A percentile compares a stretch with the other conserved stretches of the same genome.
These are phyloP conservation scores for Rhopilema esculentum DNA, from an alignment of 30 jellyfish, hydroid and myxozoan species.

Conservation along the genomic window DNA sequence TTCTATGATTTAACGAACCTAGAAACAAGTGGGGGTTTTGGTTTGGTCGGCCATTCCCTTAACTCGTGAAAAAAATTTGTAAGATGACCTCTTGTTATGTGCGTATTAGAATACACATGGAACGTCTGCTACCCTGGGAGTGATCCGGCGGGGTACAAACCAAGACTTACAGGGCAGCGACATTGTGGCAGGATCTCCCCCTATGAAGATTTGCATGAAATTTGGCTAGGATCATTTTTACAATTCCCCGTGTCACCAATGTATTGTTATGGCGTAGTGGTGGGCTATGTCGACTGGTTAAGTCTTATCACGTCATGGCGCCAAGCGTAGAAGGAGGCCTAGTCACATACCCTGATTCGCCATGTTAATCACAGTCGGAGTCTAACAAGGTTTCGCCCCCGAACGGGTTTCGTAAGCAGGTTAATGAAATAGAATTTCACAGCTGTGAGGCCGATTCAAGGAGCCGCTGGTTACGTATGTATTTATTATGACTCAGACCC, in stretches of 20 bases:
- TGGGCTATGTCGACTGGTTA: constrained; percentile 68
- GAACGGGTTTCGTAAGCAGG: constrained; percentile 20
- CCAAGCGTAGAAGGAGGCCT: constrained; percentile 74
- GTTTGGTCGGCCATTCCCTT: too few relatives aligned
- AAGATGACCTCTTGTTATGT: too few relatives aligned
- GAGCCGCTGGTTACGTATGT: constrained; percentile 8
- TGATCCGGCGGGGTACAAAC: constrained; percentile 74
- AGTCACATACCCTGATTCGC: constrained; percentile 47
- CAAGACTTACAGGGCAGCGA: constrained; percentile 40
- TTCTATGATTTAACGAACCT: too few relatives aligned
- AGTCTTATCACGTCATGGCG: constrained; percentile 74
- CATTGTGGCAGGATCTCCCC: constrained; percentile 78
- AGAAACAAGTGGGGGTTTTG: too few relatives aligned
- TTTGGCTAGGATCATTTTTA: constrained; percentile 34
- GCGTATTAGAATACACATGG: constrained; percentile 49
- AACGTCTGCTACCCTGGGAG: constrained; percentile 70
- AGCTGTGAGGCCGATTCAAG: constrained; percentile 25
- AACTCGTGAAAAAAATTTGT: too few relatives aligned
- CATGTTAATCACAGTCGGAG: constrained; percentile 45
- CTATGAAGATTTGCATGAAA: constrained; percentile 68
- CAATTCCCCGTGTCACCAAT: constrained; percentile 62
- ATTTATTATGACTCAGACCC: constrained; percentile 53
- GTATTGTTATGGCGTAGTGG: constrained; percentile 66
- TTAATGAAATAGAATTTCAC: constrained; percentile 28
- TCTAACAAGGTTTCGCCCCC: constrained; percentile 56